Base-by-base conservation (phyloP, 2,113 vertebrate genomes). In the Anoura caudifer region DNA sequence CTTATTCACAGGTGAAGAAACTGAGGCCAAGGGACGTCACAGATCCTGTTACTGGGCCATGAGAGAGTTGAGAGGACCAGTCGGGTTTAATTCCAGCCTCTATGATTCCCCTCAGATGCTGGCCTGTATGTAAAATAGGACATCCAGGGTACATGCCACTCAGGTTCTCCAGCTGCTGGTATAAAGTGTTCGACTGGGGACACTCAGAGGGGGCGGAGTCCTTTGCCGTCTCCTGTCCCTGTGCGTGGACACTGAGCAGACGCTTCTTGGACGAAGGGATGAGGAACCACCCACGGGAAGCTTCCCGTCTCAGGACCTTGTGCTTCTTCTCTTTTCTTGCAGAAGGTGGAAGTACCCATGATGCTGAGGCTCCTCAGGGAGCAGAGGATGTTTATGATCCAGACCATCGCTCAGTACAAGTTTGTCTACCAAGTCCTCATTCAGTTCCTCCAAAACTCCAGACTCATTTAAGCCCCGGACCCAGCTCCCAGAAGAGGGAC, bases 351-450 rank as follows among this genome's bases (percentile, higher is more conserved):
- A 0, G 99, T 99, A 69, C 99, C 99, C 13, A 97, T 98, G 95
- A 99, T 99, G 99, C 95, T 99, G 98, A 98, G 99, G 45, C 98
- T 98, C 56, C 98, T 99, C 95, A 97, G 99, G 96, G 99, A 99
- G 95, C 99, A 99, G 83, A 98, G 99, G 92, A 99, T 99, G 99
- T 99, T 99, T 92, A 99, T 99, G 99, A 99, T 99, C 91, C 99
- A 99, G 98, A 99, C 99, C 97, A 99, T 99, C 81, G 98, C 99
- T 19, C 99, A 99, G 97, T 99, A 99, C 98, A 99, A 99, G 98
- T 99, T 99, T 83, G 99, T 99, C 98, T 99, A 99, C 97, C 99
- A 99, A 97, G 99, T 99, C 93, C 99, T 99, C 97, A 99, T 99
- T 98, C 99, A 99, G 97, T 99, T 99, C 96, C 99, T 99, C 38